Base-by-base conservation (phyloP, 2,888 invertebrate species). In the Lampropteryx suffumata region DNA sequence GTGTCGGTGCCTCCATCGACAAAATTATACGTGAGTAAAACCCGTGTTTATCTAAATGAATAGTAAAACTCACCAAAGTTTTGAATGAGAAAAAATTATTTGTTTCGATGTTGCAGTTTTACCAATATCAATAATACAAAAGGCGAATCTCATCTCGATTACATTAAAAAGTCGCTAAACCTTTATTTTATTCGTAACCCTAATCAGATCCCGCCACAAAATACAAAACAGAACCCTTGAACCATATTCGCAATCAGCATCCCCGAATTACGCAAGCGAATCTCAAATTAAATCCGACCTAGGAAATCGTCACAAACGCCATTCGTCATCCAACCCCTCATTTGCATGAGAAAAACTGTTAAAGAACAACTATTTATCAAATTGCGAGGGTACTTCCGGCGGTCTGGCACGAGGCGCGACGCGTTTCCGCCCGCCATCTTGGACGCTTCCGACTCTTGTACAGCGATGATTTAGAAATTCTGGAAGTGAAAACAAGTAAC, bases 361-460 rank as follows among this genome's bases (percentile, higher is more conserved):
- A 79, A 86, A 87, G 89, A 88, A 89, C 89, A 88, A 89, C 89
- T 90, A 90, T 90, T 90, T 90, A 89, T 90, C 89, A 90, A 90
- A 88, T 84, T 78, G 87, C 77, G 69, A 81, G 80, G 73, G 84
- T 72, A 84, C 82, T 86, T 90, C 89, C 89, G 88, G 82, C 89
- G 88, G 82, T 84, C 81, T 86, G 87, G 83, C 86, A 83, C 82
- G 77, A 84, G 88, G 86, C 89, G 88, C 89, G 86, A 85, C 85
- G 77, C 65, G 72, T 68, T 86, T 88, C 88, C 88, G 84, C 66
- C 81, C 77, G 84, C 86, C 85, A 85, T 87, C 79, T 87, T 79
- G 71, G 54, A 67, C 64, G 70, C 61, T 71, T 79, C 71, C 73
- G 68, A 10, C 35, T 50, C 42, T 33, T 39, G 39, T 32, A 36